A percentile compares a stretch with the other conserved stretches of the same genome.
Evolutionary conservation across 2,888 invertebrate genomes (phyloP).

Genomic region (Meta bourneti): DNA sequence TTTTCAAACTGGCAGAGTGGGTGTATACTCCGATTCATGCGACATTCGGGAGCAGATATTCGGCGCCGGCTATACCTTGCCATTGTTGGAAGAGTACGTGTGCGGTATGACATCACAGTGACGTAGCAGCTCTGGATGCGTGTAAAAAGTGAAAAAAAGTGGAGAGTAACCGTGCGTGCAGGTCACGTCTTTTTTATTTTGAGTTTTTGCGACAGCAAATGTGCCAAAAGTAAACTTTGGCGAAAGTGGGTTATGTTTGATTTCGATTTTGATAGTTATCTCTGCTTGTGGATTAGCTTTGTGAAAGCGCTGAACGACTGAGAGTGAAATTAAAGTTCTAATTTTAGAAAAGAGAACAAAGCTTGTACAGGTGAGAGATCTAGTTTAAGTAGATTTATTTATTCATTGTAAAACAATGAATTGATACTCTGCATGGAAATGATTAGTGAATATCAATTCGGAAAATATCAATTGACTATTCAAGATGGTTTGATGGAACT

Average conservation of each 20-base stretch:
- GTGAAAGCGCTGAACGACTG: neutral
- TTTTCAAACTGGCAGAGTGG: constrained; percentile 33
- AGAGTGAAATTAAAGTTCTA: neutral
- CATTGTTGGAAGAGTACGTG: constrained; percentile 29
- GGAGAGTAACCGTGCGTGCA: constrained; percentile 8
- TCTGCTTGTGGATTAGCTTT: neutral
- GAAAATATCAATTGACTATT: no score
- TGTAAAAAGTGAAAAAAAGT: neutral
- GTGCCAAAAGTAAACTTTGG: neutral
- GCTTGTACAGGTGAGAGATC: neutral
- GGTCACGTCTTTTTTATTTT: constrained; percentile 19
- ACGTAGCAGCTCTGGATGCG: neutral
- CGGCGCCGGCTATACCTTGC: constrained; percentile 45
- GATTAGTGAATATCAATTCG: no score
- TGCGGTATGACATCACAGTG: constrained; percentile 8
- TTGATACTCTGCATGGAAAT: no score
- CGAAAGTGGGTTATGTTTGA: constrained; percentile 45
- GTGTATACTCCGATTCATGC: constrained; percentile 25
- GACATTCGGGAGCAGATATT: constrained; percentile 12
- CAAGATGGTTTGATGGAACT: no score
- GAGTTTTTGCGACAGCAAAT: constrained; percentile 10
- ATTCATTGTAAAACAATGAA: no score
- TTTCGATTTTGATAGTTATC: neutral
- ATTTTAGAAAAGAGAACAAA: neutral
- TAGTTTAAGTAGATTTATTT: neutral